A percentile compares a stretch with the other conserved stretches of the same genome.
Conservation (phyloP, 2,888 invertebrate genomes). For the Cheilosia vulpina region DNA sequence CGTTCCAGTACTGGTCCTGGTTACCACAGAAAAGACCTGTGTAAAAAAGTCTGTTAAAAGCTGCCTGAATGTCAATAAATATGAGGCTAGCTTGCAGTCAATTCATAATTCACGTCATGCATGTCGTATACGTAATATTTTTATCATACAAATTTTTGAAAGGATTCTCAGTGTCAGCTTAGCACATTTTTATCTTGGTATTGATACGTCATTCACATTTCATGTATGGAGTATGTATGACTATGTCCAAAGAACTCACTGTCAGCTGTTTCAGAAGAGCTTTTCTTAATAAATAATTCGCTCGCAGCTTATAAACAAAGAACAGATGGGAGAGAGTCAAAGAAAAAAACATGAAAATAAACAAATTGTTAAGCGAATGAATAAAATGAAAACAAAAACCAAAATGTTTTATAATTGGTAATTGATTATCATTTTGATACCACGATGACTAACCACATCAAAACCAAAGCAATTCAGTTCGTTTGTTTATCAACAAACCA, state of each 20-base stretch:
- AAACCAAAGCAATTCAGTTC: neutral
- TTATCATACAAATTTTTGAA: too few species aligned
- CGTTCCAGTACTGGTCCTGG: too few species aligned
- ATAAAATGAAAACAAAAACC: neutral
- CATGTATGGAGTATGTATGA: too few species aligned
- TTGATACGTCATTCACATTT: too few species aligned
- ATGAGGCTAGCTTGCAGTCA: too few species aligned
- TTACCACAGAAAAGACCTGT: too few species aligned
- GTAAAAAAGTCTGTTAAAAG: too few species aligned
- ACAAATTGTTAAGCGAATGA: conserved; percentile 45
- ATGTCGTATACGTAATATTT: neutral
- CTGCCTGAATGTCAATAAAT: too few species aligned
- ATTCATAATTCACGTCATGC: neutral
- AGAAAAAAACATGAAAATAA: conserved; percentile 37
- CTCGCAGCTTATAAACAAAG: conserved; percentile 45
- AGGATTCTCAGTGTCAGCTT: too few species aligned
- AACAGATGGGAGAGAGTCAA: conserved; percentile 47
- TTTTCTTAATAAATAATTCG: neutral
- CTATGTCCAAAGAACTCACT: too few species aligned
- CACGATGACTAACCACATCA: conserved; percentile 37
- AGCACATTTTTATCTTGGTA: too few species aligned
- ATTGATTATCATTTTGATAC: conserved; percentile 24
- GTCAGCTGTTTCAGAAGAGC: conserved; percentile 5
- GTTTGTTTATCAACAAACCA: neutral
- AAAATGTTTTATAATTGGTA: conserved; percentile 2